Percentiles rank a stretch among this genome's conserved stretches.
phyloP scores from a whole-genome alignment of 2,797 vertebrate species.

The Rhinogobio ventralis region DNA sequence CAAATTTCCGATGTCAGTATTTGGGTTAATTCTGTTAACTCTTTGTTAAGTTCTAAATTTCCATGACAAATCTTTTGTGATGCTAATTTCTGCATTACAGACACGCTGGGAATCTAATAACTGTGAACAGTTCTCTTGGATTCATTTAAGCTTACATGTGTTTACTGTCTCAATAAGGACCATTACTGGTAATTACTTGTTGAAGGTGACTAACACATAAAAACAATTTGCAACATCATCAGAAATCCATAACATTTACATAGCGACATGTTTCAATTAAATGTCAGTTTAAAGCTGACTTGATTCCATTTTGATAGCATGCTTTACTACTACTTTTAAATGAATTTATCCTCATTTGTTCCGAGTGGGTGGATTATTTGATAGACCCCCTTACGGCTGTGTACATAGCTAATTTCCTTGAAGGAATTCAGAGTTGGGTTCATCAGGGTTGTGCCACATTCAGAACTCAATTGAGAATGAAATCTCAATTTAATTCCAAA shows the following conservation, averaged over 20 bases:
- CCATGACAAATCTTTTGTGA: not conserved
- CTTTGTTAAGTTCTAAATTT: not conserved
- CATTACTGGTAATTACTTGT: not conserved
- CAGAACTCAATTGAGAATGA: not conserved
- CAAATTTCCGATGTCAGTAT: not conserved
- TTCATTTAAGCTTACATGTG: constrained; percentile 5
- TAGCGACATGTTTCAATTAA: not conserved
- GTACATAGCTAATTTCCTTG: not conserved
- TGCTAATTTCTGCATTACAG: not conserved
- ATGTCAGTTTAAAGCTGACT: not conserved
- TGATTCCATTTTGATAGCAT: not conserved
- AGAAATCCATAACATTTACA: not conserved
- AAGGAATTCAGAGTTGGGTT: constrained; percentile 5
- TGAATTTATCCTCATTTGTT: not conserved
- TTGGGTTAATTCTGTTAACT: not conserved
- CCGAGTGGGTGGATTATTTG: too few species aligned
- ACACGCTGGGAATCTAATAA: not conserved
- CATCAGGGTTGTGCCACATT: not conserved
- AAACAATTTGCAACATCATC: not conserved
- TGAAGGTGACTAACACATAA: not conserved
- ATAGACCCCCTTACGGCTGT: not conserved
- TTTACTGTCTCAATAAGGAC: not conserved
- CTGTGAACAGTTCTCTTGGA: not conserved
- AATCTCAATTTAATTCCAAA: not conserved
- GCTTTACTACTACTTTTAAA: not conserved